Conservation (phyloP, 2,888 invertebrate species). For the Steromphala cineraria region DNA sequence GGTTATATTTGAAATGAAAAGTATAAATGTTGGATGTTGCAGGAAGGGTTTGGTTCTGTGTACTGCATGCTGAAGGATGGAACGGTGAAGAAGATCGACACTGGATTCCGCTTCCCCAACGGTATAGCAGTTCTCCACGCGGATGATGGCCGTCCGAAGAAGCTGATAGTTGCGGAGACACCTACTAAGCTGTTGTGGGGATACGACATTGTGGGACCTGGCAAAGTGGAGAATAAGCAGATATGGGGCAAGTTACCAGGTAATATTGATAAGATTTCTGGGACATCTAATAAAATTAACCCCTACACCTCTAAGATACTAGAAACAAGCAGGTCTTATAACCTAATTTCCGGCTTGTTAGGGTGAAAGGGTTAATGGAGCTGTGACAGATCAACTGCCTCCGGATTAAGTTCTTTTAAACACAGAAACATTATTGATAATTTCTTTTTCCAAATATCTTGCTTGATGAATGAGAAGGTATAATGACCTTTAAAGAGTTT, state of each 20-base stretch:
- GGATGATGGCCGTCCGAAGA: constrained; percentile 51
- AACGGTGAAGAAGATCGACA: constrained; percentile 56
- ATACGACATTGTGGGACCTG: constrained; percentile 64
- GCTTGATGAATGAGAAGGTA: too few species aligned
- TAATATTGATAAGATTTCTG: constrained; percentile 21
- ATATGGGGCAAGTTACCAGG: constrained; percentile 68
- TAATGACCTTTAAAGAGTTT: too few species aligned
- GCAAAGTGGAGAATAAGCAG: constrained; percentile 51
- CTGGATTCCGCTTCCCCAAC: constrained; percentile 65
- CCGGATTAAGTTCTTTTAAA: too few species aligned
- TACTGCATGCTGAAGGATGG: constrained; percentile 62
- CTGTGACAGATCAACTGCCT: too few species aligned
- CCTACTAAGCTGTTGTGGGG: constrained; percentile 66
- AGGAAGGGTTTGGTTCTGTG: constrained; percentile 72
- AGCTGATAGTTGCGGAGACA: constrained; percentile 71
- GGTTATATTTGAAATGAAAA: too few species aligned
- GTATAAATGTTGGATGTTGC: background rate
- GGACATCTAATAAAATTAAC: background rate
- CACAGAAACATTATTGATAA: too few species aligned
- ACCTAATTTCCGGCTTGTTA: too few species aligned
- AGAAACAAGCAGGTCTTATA: too few species aligned
- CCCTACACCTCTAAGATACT: too few species aligned
- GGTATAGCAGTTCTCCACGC: constrained; percentile 67
- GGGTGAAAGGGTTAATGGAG: too few species aligned
- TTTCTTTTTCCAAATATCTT: too few species aligned